These are phyloP conservation scores for Falco cherrug DNA, from an alignment of 2,797 vertebrate genomes.

Conservation along the genomic window DNA sequence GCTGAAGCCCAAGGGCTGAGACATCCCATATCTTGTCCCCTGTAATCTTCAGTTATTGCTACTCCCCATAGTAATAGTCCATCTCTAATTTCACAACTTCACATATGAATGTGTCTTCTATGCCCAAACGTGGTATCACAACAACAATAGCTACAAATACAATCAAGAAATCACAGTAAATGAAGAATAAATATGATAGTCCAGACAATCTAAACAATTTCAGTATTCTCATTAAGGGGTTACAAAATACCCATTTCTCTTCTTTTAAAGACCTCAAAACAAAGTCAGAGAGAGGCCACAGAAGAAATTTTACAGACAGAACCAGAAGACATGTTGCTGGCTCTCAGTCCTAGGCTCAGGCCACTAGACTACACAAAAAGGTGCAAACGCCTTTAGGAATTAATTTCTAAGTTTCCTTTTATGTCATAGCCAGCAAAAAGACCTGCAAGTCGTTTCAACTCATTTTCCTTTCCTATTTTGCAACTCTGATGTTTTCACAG, in stretches of 20 bases:
- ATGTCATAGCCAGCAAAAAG: slow-evolving; percentile 20
- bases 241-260: not conserved
- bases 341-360: not conserved
- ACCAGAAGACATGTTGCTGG: not conserved
- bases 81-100: not conserved
- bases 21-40: not conserved
- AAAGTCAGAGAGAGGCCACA: not conserved
- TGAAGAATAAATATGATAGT: not conserved
- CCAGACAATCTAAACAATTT: not conserved
- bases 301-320: not conserved
- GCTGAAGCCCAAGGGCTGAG: not conserved
- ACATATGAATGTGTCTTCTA: not conserved
- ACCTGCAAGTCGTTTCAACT: not conserved
- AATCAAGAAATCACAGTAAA: not conserved
- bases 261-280: not conserved
- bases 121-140: not conserved
- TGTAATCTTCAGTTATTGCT: not conserved
- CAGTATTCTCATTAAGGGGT: not conserved
- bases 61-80: not conserved
- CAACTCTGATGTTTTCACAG: not conserved
- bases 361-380: slow-evolving; percentile 7
- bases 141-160: not conserved
- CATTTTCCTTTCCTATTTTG: slow-evolving; percentile 23
- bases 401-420: slow-evolving; percentile 2
- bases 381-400: not conserved